Evolutionary conservation across 2,888 invertebrate genomes (phyloP), one percentile per base, ranked within the genome.

Genomic region (Caenorhabditis imperialis): DNA sequence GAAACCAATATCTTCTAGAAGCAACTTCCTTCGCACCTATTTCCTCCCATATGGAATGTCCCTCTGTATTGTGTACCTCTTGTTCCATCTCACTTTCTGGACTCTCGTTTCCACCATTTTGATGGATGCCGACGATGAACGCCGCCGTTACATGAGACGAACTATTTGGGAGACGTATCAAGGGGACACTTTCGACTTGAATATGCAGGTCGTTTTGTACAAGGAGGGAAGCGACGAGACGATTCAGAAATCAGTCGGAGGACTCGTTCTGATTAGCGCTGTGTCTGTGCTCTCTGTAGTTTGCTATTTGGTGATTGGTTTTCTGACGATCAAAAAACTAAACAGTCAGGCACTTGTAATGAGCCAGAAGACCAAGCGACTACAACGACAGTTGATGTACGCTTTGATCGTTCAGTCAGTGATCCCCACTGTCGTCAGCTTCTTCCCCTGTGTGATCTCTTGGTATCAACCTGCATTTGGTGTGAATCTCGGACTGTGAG

Each of bases 341-440:
- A 38, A 42, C 16, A 40, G 10, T 6, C 12, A 23, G 18, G 14
- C 16, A 1, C 7, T 54, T 4, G 16, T 5, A 23, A 42, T 42
- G 54, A 54, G 54, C 20, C 12, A 27, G 12, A 42, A 42, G n/a
- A 54, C 54, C 2, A 7, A 16, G 14, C 18, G 16, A 30, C 18
- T 54, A 27, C 57, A 57, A 23, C 3, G 14, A 23, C 23, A 47
- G 20, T 35, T 57, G 8, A n/a, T 57, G 16, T 45, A 47, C 10
- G 57, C 57, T 0, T 25, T 57, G 4, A 14, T 25, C 3, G 23
- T 57, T 7, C 57, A 57, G 18, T 25, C 57, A 3, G 37, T 57
- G 7, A 57, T 57, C 10, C 57, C 47, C 12, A 22, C 42, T 3
- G 45, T 33, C 8, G 44, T 57, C 18, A 57, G 57, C n/a, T 57